phyloP scores from a whole-genome alignment of 2,888 invertebrate species.

The Cheilosia scutellata region DNA sequence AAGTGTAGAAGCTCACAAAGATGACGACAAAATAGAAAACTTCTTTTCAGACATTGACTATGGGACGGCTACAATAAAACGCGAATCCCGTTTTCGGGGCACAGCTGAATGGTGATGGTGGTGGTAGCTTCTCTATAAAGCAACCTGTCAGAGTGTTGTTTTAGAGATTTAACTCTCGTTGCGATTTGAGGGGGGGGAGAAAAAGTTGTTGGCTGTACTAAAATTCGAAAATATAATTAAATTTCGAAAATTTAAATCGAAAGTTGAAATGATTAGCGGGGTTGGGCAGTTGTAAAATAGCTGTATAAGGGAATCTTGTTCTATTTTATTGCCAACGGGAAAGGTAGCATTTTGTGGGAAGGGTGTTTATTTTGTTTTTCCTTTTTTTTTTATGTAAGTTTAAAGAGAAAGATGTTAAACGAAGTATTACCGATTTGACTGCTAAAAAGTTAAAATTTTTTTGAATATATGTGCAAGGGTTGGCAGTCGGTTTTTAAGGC shows the following conservation, averaged over 20 bases:
- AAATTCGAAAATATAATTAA: conserved; percentile 63
- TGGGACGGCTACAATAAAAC: not conserved
- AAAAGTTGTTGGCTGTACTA: conserved; percentile 23
- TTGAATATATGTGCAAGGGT: no score
- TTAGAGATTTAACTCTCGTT: conserved; percentile 12
- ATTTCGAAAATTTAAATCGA: conserved; percentile 67
- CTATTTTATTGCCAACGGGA: conserved; percentile 52
- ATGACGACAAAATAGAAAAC: conserved; percentile 52
- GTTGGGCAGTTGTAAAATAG: conserved; percentile 48
- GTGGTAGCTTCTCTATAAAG: conserved; percentile 34
- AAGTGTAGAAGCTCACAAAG: conserved; percentile 12
- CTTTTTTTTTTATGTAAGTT: not conserved
- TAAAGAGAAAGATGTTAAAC: not conserved
- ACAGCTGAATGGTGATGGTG: conserved; percentile 3
- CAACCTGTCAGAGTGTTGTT: conserved; percentile 61
- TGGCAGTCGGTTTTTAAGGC: no score
- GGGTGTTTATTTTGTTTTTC: not conserved
- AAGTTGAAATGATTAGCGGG: conserved; percentile 61
- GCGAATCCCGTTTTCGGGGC: not conserved
- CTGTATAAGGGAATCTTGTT: conserved; percentile 44
- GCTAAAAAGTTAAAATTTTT: no score
- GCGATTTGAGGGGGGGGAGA: not conserved
- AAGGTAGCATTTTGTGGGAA: conserved; percentile 15
- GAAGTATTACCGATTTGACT: no score
- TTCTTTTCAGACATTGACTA: conserved; percentile 12